Evolutionary conservation across 2,113 vertebrate species (phyloP).

Genomic region (Marcusenius ussheri): DNA sequence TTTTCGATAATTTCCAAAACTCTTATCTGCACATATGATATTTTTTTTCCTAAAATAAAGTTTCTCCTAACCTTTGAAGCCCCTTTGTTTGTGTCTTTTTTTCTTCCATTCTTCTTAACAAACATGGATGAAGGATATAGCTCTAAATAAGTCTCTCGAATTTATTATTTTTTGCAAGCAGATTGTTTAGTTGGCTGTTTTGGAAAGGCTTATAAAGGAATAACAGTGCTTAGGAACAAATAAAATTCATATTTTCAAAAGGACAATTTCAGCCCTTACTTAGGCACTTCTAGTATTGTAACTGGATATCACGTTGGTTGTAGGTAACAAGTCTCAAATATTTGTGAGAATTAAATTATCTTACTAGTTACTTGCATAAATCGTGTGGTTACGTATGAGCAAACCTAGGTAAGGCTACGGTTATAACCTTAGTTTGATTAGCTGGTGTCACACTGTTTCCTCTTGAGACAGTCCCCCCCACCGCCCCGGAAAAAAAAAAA

Average conservation of each 20-base stretch:
- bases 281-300: background rate
- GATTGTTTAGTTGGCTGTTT: background rate
- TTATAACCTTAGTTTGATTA: background rate
- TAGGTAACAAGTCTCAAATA: background rate
- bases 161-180: background rate
- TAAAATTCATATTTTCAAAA: background rate
- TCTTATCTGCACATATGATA: conserved; percentile 21
- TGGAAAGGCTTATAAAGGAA: background rate
- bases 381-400: background rate
- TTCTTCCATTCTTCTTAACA: background rate
- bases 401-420: background rate
- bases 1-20: conserved; percentile 22
- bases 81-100: conserved; percentile 28
- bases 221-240: background rate
- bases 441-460: background rate
- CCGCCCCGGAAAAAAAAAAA: conserved; percentile 37
- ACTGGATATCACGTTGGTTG: background rate
- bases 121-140: background rate
- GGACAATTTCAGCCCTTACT: background rate
- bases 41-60: conserved; percentile 45
- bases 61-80: conserved; percentile 21
- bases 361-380: background rate
- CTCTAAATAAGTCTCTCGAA: background rate
- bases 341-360: background rate
- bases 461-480: conserved; percentile 20